Percentiles rank a stretch among this genome's conserved stretches.
These are phyloP conservation scores for Botia kubotai DNA, from an alignment of 2,797 vertebrate species.

Conservation along the genomic window DNA sequence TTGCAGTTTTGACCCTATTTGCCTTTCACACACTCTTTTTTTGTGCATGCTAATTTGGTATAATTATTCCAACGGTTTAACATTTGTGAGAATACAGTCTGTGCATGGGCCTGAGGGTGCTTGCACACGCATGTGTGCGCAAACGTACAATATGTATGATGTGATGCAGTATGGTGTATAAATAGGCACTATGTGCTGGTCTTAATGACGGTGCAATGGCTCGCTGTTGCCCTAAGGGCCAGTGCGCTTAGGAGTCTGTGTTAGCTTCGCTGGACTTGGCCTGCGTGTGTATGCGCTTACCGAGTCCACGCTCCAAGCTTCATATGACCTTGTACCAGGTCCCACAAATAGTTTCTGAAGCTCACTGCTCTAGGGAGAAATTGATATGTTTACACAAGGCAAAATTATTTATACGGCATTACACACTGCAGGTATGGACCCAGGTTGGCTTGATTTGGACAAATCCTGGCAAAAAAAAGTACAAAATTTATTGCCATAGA, in stretches of 20 bases:
- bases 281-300: background rate
- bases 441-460: constrained; percentile 56
- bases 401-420: constrained; percentile 61
- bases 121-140: constrained; percentile 21
- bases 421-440: constrained; percentile 57
- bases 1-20: constrained; percentile 31
- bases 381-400: constrained; percentile 64
- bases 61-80: constrained; percentile 5
- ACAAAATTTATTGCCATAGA: constrained; percentile 48
- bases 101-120: constrained; percentile 11
- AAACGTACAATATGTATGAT: constrained; percentile 46
- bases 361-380: constrained; percentile 57
- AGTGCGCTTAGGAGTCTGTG: constrained; percentile 53
- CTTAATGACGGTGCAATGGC: constrained; percentile 64
- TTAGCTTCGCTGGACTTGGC: constrained; percentile 25
- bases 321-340: constrained; percentile 65
- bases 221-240: constrained; percentile 57
- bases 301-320: constrained; percentile 37
- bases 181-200: constrained; percentile 62
- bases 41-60: constrained; percentile 36
- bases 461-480: constrained; percentile 44
- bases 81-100: constrained; percentile 8
- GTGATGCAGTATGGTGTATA: constrained; percentile 57
- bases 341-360: constrained; percentile 61
- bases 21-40: constrained; percentile 17